Conservation (phyloP, 2,113 vertebrate genomes). For the Dicentrarchus labrax region DNA sequence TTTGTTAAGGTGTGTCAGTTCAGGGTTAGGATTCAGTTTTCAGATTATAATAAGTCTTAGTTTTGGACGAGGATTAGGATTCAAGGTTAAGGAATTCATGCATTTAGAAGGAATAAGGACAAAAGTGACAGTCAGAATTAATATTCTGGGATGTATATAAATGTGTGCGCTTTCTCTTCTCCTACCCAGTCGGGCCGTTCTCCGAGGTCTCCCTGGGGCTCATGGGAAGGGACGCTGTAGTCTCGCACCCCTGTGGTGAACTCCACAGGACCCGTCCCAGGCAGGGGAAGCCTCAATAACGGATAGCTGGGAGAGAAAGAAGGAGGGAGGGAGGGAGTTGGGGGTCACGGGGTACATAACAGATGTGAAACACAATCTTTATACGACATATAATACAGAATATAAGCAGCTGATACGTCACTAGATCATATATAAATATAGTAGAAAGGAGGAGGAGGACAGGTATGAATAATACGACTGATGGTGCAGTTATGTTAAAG, state of each 20-base stretch:
- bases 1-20: background rate
- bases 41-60: background rate
- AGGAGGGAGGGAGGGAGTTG: too few relatives aligned
- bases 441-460: background rate
- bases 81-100: background rate
- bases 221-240: constrained; percentile 86
- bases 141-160: background rate
- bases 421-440: too few relatives aligned
- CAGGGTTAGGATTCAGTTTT: background rate
- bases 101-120: accelerated
- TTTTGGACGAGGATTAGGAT: background rate
- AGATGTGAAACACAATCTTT: background rate
- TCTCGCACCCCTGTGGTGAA: constrained; percentile 93
- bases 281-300: constrained; percentile 93
- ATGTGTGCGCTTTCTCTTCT: constrained; percentile 3
- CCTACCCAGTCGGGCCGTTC: constrained; percentile 94
- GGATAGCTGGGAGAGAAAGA: constrained; percentile 87
- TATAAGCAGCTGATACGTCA: background rate
- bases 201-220: constrained; percentile 78
- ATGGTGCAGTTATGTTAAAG: background rate
- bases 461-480: background rate
- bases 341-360: background rate
- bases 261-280: constrained; percentile 95
- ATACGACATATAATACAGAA: too few relatives aligned
- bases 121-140: background rate